Evolutionary conservation across 2,797 vertebrate species (phyloP).

Genomic region (Clarias pachynema): DNA sequence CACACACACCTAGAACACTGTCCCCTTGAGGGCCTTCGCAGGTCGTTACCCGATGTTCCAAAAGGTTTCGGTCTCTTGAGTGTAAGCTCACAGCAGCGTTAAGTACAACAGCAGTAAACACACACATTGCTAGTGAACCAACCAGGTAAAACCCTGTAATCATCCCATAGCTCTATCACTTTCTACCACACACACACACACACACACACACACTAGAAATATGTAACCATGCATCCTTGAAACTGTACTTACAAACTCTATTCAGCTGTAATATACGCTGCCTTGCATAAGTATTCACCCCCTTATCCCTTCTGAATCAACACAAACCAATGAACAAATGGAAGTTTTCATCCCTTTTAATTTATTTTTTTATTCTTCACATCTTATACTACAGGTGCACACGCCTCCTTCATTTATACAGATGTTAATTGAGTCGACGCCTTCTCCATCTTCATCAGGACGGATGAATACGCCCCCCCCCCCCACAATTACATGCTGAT

Average conservation of each 20-base stretch:
- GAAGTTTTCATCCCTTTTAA: no score
- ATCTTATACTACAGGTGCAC: neutral
- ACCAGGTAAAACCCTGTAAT: neutral
- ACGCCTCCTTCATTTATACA: neutral
- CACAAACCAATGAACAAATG: no score
- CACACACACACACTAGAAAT: neutral
- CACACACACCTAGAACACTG: constrained; percentile 19
- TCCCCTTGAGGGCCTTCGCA: constrained; percentile 38
- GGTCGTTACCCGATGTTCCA: constrained; percentile 30
- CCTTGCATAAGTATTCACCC: neutral
- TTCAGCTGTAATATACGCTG: neutral
- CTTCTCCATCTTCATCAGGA: neutral
- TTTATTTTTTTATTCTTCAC: no score
- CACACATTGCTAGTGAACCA: neutral
- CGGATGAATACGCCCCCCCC: no score
- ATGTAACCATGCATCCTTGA: neutral
- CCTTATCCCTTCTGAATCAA: no score
- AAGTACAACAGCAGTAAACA: constrained; percentile 6
- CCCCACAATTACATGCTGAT: neutral
- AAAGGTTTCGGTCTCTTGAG: constrained; percentile 25
- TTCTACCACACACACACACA: neutral
- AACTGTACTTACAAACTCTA: neutral
- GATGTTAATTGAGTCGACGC: neutral
- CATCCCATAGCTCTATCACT: neutral
- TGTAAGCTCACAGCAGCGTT: constrained; percentile 4